Conservation (phyloP, 1,140 invertebrate genomes). For the Drosophila malerkotliana region DNA sequence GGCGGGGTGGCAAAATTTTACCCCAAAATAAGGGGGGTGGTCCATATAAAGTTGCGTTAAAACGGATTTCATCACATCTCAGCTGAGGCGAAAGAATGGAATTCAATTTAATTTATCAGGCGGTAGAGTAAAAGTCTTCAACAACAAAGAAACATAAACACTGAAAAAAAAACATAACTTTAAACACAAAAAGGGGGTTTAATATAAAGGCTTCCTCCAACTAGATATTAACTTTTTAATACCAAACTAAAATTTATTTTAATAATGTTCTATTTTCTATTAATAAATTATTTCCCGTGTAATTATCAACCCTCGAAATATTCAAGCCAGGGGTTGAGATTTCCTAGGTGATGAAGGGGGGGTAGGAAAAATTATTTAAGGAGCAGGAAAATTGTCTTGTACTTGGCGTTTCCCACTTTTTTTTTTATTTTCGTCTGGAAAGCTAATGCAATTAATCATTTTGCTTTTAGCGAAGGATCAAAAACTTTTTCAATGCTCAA, state of each 20-base stretch:
- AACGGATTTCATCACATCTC: conserved; percentile 72
- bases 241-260: too few relatives aligned
- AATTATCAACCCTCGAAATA: conserved; percentile 20
- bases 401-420: conserved; percentile 11
- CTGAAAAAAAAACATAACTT: background rate
- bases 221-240: background rate
- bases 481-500: conserved; percentile 30
- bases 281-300: background rate
- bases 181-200: background rate
- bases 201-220: background rate
- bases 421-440: conserved; percentile 9
- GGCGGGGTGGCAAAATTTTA: conserved; percentile 21
- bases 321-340: conserved; percentile 8
- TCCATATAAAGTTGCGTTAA: conserved; percentile 63
- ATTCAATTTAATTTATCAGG: conserved; percentile 79
- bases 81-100: conserved; percentile 25
- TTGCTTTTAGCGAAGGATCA: conserved; percentile 43
- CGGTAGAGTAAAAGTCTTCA: conserved; percentile 43
- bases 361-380: conserved; percentile 22
- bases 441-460: conserved; percentile 74
- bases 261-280: too few relatives aligned
- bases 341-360: background rate
- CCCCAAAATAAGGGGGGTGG: background rate
- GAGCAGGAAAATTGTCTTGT: conserved; percentile 29
- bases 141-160: background rate